Percentiles rank a stretch among this genome's conserved stretches.
Conservation (phyloP, 2,797 vertebrate genomes). For the Manis pentadactyla region DNA sequence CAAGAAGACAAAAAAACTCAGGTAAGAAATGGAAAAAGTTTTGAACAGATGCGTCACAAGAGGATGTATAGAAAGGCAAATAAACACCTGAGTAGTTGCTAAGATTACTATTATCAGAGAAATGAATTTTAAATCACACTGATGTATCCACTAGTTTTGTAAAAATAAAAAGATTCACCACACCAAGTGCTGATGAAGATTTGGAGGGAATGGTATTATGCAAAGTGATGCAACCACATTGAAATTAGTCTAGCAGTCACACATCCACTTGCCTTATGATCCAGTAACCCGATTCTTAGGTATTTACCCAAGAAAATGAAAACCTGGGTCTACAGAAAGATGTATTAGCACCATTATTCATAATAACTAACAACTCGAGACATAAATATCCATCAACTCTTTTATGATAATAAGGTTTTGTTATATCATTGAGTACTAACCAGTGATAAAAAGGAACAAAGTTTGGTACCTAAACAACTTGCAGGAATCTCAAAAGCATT, state of each 20-base stretch:
- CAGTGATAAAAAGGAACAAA: constrained; percentile 1
- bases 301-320: not conserved
- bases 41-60: not conserved
- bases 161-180: not conserved
- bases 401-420: not conserved
- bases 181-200: not conserved
- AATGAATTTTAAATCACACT: not conserved
- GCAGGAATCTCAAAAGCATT: not conserved
- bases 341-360: not conserved
- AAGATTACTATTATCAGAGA: not conserved
- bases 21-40: not conserved
- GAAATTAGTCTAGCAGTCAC: not conserved
- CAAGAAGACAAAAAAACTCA: not conserved
- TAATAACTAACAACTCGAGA: not conserved
- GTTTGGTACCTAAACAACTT: not conserved
- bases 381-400: not conserved
- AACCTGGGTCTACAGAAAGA: not conserved
- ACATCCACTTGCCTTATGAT: not conserved
- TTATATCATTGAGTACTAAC: not conserved
- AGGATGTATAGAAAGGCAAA: not conserved
- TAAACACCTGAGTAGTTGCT: not conserved
- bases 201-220: not conserved
- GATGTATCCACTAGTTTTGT: not conserved
- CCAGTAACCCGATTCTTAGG: not conserved
- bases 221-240: not conserved